Percentiles rank a stretch among this genome's conserved stretches.
These are phyloP conservation scores for Brachyptera risi DNA, from an alignment of 2,888 invertebrate species.

Conservation along the genomic window DNA sequence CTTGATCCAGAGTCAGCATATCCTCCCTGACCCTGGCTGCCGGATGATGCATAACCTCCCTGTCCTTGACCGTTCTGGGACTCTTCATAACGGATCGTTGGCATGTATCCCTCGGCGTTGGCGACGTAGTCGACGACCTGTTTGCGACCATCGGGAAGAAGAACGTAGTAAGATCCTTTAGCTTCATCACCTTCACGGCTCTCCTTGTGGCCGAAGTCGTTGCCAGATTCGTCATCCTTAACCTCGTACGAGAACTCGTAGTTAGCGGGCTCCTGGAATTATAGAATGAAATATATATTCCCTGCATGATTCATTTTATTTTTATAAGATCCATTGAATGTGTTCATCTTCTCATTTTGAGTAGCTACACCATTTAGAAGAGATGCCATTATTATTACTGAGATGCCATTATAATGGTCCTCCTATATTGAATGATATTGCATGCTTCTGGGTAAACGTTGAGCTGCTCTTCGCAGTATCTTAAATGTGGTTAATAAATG, in stretches of 20 bases:
- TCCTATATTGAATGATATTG: no score
- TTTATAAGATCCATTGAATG: no score
- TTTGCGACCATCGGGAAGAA: slow-evolving; percentile 44
- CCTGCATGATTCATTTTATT: no score
- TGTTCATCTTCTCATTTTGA: no score
- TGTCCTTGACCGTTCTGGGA: background rate
- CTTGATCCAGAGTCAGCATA: slow-evolving; percentile 4
- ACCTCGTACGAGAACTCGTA: slow-evolving; percentile 45
- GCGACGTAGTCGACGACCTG: slow-evolving; percentile 67
- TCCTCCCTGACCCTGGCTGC: background rate
- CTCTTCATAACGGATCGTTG: slow-evolving; percentile 60
- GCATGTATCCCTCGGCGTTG: slow-evolving; percentile 62
- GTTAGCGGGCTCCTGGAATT: slow-evolving; percentile 39
- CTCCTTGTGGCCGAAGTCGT: slow-evolving; percentile 46
- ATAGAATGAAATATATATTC: background rate
- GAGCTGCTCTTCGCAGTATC: no score
- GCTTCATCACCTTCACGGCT: slow-evolving; percentile 44
- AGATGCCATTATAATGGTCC: no score
- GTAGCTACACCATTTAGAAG: no score
- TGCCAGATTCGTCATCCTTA: slow-evolving; percentile 42
- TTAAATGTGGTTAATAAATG: no score
- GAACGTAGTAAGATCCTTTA: slow-evolving; percentile 44
- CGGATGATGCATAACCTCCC: slow-evolving; percentile 4
- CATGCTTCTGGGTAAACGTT: no score
- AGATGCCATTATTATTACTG: no score